Evolutionary conservation across 1,140 invertebrate species (phyloP).

Genomic region (Cydia fagiglandana): DNA sequence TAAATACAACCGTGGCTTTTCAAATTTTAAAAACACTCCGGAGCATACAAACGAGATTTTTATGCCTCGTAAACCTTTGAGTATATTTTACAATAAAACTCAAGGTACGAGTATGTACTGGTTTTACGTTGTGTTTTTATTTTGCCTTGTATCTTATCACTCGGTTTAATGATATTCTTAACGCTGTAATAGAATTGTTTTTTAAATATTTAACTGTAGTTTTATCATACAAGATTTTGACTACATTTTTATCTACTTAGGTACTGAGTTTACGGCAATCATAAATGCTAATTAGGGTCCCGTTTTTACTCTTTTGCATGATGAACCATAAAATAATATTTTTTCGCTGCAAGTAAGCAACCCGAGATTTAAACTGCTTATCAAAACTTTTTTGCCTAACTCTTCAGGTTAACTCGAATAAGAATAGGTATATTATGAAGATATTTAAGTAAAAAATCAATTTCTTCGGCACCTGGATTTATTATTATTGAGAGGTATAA

Average conservation of each 20-base stretch:
- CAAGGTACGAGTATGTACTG: not conserved
- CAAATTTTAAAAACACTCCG: constrained; percentile 27
- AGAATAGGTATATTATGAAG: not conserved
- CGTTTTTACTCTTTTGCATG: no score
- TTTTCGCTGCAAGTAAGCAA: not conserved
- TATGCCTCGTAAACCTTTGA: constrained; percentile 27
- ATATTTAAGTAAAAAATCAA: not conserved
- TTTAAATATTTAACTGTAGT: no score
- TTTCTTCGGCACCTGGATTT: no score
- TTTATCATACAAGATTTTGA: not conserved
- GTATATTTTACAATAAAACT: constrained; percentile 18
- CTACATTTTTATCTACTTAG: no score
- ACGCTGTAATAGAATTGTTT: no score
- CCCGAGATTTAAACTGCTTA: not conserved
- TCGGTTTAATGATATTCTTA: not conserved
- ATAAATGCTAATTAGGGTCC: no score
- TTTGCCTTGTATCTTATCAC: not conserved
- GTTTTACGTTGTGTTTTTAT: not conserved
- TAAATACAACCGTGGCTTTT: constrained; percentile 23
- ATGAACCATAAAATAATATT: not conserved
- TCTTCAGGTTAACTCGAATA: not conserved
- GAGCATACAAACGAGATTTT: constrained; percentile 26
- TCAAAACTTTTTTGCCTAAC: not conserved
- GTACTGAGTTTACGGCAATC: no score
- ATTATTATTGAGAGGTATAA: no score